Evolutionary conservation across 1,140 invertebrate species (phyloP), one percentile per base, ranked within the genome.

Genomic region (Drosophila miranda): DNA sequence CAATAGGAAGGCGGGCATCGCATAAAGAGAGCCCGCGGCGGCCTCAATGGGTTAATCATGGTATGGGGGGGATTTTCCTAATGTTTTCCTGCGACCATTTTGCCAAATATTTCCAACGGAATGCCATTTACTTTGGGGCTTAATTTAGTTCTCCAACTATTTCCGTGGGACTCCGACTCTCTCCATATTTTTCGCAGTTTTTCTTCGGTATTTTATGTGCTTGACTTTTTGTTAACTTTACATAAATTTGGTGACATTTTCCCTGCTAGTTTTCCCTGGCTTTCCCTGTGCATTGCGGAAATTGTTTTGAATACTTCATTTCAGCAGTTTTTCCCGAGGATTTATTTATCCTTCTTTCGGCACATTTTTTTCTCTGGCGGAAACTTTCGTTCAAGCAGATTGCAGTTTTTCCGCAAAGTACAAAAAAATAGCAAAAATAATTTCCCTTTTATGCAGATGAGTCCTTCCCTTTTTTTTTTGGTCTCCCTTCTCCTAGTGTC

Each of bases 361-460:
- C 43, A 60, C 56, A n/a, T 34, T 34, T 34, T 34, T 34, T 34
- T 3, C 30, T 3, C 9, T 61, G 45, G 23, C 49, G 19, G 56
- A 83, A 84, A 84, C 63, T 84, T 84, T 77, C 34, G 60, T 64
- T 68, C 80, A 63, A 74, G 64, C 68, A 71, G 55, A 81, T 66
- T 86, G 77, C 81, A 81, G 53, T 73, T 82, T 68, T 38, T 38
- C 34, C 11, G 60, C 46, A 63, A 21, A 16, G 49, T 8, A 26
- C 23, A 57, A 42, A 63, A 30, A 74, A 64, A 49, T 43, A 58
- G 63, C 14, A 86, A 86, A 81, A 75, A 71, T 87, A 86, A 86
- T 86, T 86, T 86, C 82, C 82, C 82, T 75, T 87, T 86, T 87
- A 86, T 86, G 81, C 82, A 86, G 81, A 86, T 86, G 81, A 81